Evolutionary conservation across 2,888 invertebrate species (phyloP), one percentile per base, ranked within the genome.

Genomic region (Acleris emargana): DNA sequence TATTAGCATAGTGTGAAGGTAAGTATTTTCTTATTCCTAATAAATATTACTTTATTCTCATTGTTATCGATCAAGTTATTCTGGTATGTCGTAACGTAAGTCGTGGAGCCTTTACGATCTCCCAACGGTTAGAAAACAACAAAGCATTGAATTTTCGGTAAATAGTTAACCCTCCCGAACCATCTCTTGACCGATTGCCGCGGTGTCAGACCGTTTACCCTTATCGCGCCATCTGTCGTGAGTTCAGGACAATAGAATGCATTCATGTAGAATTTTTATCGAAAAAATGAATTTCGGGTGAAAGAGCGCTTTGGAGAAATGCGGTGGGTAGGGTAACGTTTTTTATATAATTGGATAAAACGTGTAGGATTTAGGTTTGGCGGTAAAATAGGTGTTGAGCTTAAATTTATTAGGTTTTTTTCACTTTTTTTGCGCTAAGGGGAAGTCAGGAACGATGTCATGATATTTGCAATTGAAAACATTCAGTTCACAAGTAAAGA

Each of bases 171-270:
- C 25, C 25, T 25, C 51, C 22, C 9, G n/a, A 32, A 28, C 17
- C 60, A 58, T 55, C 63, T 64, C 47, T 57, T 86, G 87, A 87
- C 86, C 88, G 88, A 88, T 88, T 85, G 86, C 72, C 74, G 64
- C 77, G 85, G 88, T 89, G 88, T 87, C 86, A 86, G 86, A 88
- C 78, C 83, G 86, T 87, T 88, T 88, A 83, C 87, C 88, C 87
- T 87, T 88, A 89, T 88, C 88, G 76, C 73, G 70, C 80, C 89
- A 90, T 89, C 88, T 88, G 88, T 82, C 85, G 76, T 84, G 83
- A 83, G 81, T 72, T 62, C 71, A 67, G 79, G 81, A 89, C 89
- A 91, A 90, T 85, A 82, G 73, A 68, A 42, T 69, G 72, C 80
- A 82, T 88, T 88, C 87, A 88, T 83, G 73, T 75, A 20, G 53